Conservation (phyloP, 30 jellyfish, hydroid and myxozoan species). For the Cassiopea xamachana region DNA sequence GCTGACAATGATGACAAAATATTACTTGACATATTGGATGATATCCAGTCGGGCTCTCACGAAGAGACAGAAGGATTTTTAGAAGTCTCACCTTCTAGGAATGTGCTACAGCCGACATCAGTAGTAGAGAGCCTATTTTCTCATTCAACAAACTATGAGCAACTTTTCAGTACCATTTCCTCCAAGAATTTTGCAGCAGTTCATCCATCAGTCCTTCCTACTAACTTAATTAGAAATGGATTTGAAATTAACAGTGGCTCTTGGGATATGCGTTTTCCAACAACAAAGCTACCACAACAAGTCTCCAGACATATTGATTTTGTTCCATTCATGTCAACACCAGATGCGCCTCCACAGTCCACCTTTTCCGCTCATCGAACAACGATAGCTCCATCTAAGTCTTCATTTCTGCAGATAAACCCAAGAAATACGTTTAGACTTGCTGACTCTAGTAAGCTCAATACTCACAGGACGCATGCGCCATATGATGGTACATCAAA, state of each 20-base stretch:
- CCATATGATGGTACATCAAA: not conserved
- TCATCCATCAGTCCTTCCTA: not conserved
- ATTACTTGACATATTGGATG: constrained; percentile 32
- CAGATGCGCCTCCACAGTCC: not conserved
- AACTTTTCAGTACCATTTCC: not conserved
- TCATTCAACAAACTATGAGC: not conserved
- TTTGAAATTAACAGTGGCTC: no score
- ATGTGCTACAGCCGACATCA: not conserved
- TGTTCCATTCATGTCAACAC: no score
- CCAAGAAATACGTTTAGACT: not conserved
- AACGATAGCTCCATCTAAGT: not conserved
- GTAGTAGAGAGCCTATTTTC: not conserved
- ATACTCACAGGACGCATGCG: not conserved
- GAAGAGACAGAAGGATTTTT: not conserved
- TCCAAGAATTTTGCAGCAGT: not conserved
- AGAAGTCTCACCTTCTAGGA: not conserved
- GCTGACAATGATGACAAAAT: constrained; percentile 17
- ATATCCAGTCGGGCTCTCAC: constrained; percentile 12
- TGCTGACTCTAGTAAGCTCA: not conserved
- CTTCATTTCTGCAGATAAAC: not conserved
- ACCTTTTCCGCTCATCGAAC: not conserved
- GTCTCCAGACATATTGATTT: no score
- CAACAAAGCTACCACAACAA: no score
- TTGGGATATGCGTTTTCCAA: no score
- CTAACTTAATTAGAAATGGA: no score